Percentiles rank a stretch among this genome's conserved stretches.
Conservation (phyloP, 2,888 invertebrate genomes). For the Barypeithes pellucidus region DNA sequence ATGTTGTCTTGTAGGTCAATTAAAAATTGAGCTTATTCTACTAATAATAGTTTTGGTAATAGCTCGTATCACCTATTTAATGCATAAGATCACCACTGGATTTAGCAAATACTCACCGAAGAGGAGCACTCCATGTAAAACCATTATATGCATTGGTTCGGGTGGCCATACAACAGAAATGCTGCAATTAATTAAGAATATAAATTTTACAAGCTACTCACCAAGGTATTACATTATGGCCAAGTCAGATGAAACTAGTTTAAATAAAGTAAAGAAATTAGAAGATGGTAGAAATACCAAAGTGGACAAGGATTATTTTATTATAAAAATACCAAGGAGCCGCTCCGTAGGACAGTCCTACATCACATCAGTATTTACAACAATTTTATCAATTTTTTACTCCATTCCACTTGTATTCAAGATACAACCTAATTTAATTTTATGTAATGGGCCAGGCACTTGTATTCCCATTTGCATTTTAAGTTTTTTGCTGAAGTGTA, state of each 20-base stretch:
- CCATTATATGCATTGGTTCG: constrained; percentile 81
- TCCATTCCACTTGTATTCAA: constrained; percentile 80
- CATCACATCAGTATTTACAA: constrained; percentile 84
- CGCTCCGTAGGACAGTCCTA: constrained; percentile 92
- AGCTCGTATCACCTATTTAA: constrained; percentile 65
- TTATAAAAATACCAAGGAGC: constrained; percentile 84
- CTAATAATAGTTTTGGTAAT: constrained; percentile 61
- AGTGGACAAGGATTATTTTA: constrained; percentile 67
- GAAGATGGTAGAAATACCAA: constrained; percentile 65
- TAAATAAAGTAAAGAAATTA: constrained; percentile 76
- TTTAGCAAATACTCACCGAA: constrained; percentile 60
- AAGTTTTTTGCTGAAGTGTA: constrained; percentile 81
- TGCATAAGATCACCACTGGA: constrained; percentile 68
- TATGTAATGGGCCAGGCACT: constrained; percentile 97
- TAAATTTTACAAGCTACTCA: constrained; percentile 78
- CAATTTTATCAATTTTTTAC: constrained; percentile 80
- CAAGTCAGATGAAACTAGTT: constrained; percentile 84
- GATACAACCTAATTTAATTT: constrained; percentile 84
- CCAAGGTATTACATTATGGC: constrained; percentile 77
- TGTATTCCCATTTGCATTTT: constrained; percentile 93
- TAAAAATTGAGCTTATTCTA: constrained; percentile 59
- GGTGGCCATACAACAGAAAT: constrained; percentile 98
- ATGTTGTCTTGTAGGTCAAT: constrained; percentile 57
- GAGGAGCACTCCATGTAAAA: constrained; percentile 66
- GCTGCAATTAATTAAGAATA: constrained; percentile 78